Evolutionary conservation across 2,797 vertebrate species (phyloP).

Genomic region (Acropternis orthonyx): DNA sequence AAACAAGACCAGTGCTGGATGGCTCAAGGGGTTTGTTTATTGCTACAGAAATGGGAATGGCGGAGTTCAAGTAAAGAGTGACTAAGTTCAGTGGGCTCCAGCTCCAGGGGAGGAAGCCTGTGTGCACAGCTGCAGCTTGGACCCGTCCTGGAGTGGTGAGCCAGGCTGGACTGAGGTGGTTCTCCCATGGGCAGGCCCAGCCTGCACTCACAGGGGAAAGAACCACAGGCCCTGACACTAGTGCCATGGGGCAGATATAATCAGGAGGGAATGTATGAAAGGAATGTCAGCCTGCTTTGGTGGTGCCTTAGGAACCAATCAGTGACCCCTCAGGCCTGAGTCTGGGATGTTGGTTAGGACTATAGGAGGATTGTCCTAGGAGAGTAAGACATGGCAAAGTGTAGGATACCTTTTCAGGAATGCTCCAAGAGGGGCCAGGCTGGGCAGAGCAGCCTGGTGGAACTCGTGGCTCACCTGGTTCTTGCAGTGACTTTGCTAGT

Average conservation of each 20-base stretch:
- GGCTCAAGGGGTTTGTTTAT: slow-evolving; percentile 48
- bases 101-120: not conserved
- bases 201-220: rapidly evolving
- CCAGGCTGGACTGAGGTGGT: not conserved
- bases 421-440: not conserved
- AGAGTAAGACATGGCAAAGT: not conserved
- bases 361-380: not conserved
- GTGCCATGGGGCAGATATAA: not conserved
- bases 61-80: slow-evolving; percentile 22
- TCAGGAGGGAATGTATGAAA: not conserved
- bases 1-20: not conserved
- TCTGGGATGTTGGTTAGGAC: not conserved
- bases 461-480: not conserved
- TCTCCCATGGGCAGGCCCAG: not conserved
- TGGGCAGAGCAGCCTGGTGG: not conserved
- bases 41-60: slow-evolving; percentile 19
- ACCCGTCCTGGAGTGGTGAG: not conserved
- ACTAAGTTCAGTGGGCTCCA: not conserved
- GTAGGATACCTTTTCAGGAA: not conserved
- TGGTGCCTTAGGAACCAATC: not conserved
- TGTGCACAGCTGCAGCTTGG: not conserved
- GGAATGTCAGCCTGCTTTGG: not conserved
- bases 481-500: not conserved
- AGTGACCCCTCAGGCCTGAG: not conserved
- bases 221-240: not conserved